Evolutionary conservation across 2,888 invertebrate species (phyloP).

Genomic region (Philereme transversata): DNA sequence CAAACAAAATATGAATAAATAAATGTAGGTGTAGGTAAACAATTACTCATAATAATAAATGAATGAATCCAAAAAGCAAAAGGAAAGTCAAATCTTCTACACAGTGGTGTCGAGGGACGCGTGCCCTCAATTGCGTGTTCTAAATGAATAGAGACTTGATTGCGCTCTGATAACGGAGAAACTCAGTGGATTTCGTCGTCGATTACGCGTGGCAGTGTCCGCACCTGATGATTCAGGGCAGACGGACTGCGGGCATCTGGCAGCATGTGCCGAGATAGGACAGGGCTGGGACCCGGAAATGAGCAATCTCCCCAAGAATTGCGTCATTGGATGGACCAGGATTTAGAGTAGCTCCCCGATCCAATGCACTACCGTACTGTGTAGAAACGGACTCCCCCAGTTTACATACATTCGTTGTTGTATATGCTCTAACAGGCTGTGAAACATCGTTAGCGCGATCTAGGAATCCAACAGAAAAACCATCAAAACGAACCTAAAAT

Average conservation of each 20-base stretch:
- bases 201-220: conserved; percentile 16
- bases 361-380: conserved; percentile 56
- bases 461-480: conserved; percentile 7
- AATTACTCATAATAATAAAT: no score
- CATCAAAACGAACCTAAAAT: background rate
- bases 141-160: conserved; percentile 22
- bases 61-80: conserved; percentile 7
- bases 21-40: no score
- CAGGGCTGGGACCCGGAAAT: conserved; percentile 11
- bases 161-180: conserved; percentile 20
- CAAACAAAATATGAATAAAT: no score
- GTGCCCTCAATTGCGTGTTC: conserved; percentile 20
- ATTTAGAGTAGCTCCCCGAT: conserved; percentile 54
- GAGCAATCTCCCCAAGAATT: conserved; percentile 12
- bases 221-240: conserved; percentile 7
- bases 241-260: conserved; percentile 16
- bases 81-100: conserved; percentile 30
- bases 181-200: conserved; percentile 8
- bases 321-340: conserved; percentile 34
- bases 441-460: conserved; percentile 23
- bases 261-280: conserved; percentile 1
- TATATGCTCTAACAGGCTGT: background rate
- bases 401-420: accelerated
- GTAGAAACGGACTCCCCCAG: conserved; percentile 66
- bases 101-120: conserved; percentile 18